These are phyloP conservation scores for Gisinianus flammeolus DNA, from an alignment of 2,888 invertebrate species.

Conservation along the genomic window DNA sequence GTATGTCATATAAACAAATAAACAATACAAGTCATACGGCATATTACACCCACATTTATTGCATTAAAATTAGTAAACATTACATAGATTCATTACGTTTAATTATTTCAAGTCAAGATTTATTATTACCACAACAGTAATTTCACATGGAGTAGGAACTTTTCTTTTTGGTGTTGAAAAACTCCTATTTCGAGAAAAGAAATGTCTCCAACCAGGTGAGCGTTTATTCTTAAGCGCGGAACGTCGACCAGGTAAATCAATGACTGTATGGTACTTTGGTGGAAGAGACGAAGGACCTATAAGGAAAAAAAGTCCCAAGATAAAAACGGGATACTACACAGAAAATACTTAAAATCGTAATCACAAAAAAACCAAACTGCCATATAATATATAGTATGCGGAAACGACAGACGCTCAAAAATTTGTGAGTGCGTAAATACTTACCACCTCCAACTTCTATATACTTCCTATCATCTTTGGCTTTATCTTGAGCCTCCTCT, in stretches of 20 bases:
- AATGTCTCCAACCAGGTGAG: conserved; percentile 75
- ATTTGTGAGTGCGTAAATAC: conserved; percentile 68
- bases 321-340: too few relatives aligned
- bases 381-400: too few relatives aligned
- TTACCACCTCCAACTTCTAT: conserved; percentile 78
- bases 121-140: conserved; percentile 56
- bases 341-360: neutral
- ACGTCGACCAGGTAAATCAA: conserved; percentile 75
- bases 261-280: conserved; percentile 86
- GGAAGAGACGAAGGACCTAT: neutral
- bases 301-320: neutral
- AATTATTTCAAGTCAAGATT: neutral
- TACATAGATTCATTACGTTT: too few relatives aligned
- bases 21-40: too few relatives aligned
- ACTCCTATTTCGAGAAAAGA: conserved; percentile 68
- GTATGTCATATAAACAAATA: neutral
- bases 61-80: too few relatives aligned
- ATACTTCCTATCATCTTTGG: conserved; percentile 70
- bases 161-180: conserved; percentile 61
- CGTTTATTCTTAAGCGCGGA: conserved; percentile 61
- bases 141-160: conserved; percentile 63
- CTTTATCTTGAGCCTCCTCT: conserved; percentile 72
- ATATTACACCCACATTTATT: too few relatives aligned
- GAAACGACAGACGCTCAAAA: too few relatives aligned
- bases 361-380: too few relatives aligned